These are phyloP conservation scores for Amphipyra tragopoginis DNA, from an alignment of 2,888 invertebrate genomes.

Conservation along the genomic window DNA sequence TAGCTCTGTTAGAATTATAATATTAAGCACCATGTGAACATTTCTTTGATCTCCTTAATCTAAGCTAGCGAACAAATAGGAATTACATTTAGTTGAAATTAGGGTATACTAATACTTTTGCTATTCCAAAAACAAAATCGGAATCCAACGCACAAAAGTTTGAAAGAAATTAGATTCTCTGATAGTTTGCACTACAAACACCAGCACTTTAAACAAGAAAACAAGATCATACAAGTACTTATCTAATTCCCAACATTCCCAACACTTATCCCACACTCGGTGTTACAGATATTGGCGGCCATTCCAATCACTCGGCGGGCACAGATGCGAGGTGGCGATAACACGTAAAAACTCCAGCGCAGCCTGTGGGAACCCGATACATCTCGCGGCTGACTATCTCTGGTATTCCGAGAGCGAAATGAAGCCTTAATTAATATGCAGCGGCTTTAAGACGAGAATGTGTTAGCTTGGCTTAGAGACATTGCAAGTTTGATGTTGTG, in stretches of 20 bases:
- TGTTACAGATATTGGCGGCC: slow-evolving; percentile 60
- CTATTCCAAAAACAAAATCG: no score
- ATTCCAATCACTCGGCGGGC: slow-evolving; percentile 60
- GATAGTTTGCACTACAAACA: no score
- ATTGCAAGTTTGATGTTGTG: slow-evolving; percentile 16
- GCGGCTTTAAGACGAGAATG: slow-evolving; percentile 34
- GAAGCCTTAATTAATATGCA: slow-evolving; percentile 59
- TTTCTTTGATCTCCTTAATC: no score
- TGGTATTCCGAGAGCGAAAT: slow-evolving; percentile 57
- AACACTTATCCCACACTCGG: slow-evolving; percentile 34
- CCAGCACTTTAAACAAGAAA: no score
- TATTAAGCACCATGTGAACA: no score
- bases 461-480: slow-evolving; percentile 11
- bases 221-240: not conserved
- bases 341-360: slow-evolving; percentile 51
- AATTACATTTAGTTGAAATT: no score
- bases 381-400: slow-evolving; percentile 53
- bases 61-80: no score
- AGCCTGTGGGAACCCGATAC: slow-evolving; percentile 59
- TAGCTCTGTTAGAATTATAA: no score
- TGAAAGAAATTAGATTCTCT: no score
- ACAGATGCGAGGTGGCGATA: slow-evolving; percentile 58
- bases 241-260: slow-evolving; percentile 20
- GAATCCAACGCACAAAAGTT: no score
- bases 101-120: no score